Evolutionary conservation across 2,888 invertebrate genomes (phyloP).

Genomic region (Sminthurides aquaticus): DNA sequence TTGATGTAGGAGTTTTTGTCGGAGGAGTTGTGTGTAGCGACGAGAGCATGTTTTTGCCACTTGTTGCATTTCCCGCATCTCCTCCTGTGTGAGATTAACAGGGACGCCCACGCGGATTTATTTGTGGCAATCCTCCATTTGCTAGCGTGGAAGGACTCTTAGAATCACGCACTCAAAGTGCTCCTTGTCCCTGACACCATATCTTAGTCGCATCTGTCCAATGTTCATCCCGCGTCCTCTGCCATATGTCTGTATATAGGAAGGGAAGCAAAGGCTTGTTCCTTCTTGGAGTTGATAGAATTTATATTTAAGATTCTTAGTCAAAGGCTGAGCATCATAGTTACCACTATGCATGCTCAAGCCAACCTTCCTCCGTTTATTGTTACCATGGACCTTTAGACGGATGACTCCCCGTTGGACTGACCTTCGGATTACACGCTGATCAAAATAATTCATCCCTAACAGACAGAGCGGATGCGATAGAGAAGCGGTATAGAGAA

Average conservation of each 20-base stretch:
- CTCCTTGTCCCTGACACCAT: background rate
- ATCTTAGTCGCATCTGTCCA: background rate
- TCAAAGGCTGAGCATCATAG: background rate
- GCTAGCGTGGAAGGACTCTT: background rate
- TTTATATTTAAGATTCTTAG: background rate
- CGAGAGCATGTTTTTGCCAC: background rate
- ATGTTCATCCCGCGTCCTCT: background rate
- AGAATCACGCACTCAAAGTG: background rate
- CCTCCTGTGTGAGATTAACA: too few relatives aligned
- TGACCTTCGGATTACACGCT: background rate
- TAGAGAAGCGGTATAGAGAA: too few relatives aligned
- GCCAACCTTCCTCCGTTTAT: too few relatives aligned
- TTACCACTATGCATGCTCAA: too few relatives aligned
- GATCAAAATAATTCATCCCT: background rate
- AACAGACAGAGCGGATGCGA: background rate
- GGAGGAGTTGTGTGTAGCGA: background rate
- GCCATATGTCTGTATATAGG: background rate
- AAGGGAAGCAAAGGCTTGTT: too few relatives aligned
- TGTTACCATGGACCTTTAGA: too few relatives aligned
- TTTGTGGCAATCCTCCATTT: background rate
- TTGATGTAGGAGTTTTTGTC: background rate
- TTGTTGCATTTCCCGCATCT: conserved; percentile 4
- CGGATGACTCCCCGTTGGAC: too few relatives aligned
- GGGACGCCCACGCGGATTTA: background rate
- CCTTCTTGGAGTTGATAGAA: background rate